Conservation (phyloP, 2,113 vertebrate genomes). For the Cacatua alba region DNA sequence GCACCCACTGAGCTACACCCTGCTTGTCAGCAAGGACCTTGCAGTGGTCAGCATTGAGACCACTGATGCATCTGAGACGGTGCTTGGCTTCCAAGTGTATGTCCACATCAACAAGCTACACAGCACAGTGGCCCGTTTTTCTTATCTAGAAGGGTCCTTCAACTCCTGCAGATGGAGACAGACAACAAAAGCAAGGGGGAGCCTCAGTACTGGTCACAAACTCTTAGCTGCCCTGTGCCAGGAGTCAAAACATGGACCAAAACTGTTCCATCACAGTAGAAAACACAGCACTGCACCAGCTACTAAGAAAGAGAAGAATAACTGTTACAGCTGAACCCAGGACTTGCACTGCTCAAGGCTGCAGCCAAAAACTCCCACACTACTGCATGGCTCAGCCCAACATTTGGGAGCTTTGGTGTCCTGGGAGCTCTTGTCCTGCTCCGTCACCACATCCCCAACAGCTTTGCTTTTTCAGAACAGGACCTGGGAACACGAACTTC, state of each 20-base stretch:
- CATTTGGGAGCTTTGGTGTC: not conserved
- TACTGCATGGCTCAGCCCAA: not conserved
- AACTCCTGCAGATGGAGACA: not conserved
- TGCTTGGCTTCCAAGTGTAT: not conserved
- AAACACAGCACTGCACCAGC: not conserved
- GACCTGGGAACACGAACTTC: not conserved
- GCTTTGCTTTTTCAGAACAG: not conserved
- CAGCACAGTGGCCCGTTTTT: not conserved
- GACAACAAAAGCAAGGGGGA: not conserved
- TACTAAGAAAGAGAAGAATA: not conserved
- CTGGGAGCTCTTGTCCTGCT: not conserved
- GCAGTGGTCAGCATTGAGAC: not conserved
- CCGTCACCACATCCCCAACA: not conserved
- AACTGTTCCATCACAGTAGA: not conserved
- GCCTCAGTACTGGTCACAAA: not conserved
- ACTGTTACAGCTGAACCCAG: not conserved
- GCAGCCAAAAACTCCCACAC: rapidly evolving
- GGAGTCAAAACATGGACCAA: not conserved
- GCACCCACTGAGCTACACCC: not conserved
- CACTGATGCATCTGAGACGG: rapidly evolving
- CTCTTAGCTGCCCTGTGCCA: not conserved
- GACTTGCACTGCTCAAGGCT: rapidly evolving
- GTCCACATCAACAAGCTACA: rapidly evolving
- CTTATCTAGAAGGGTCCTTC: not conserved
- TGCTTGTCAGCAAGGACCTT: not conserved